A percentile compares a stretch with the other conserved stretches of the same genome.
phyloP scores from a whole-genome alignment of 2,113 vertebrate genomes.

The Sciurus niger region DNA sequence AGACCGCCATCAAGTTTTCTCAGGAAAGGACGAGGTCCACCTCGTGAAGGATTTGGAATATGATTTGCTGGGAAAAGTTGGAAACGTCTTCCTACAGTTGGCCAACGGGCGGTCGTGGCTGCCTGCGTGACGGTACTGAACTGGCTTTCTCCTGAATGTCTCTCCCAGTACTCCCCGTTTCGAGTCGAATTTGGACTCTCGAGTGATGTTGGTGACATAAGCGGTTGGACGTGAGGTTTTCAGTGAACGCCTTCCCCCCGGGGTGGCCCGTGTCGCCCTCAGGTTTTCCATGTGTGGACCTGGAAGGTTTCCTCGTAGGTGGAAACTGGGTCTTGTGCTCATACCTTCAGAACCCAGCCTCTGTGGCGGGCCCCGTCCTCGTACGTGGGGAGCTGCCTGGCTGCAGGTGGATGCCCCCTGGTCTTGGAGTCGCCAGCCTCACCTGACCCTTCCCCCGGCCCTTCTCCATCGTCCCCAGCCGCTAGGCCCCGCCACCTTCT shows the following conservation, averaged over 20 bases:
- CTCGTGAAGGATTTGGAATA: conserved; percentile 91
- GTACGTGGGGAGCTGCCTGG: rapidly evolving
- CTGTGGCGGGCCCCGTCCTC: background rate
- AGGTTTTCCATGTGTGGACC: rapidly evolving
- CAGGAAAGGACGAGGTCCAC: conserved; percentile 95
- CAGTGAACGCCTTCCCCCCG: rapidly evolving
- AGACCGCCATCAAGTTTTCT: conserved; percentile 96
- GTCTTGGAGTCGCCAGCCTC: background rate
- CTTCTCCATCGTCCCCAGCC: background rate
- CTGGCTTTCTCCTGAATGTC: background rate
- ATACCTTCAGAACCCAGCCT: rapidly evolving
- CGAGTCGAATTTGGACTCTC: conserved; percentile 28
- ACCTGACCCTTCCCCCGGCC: rapidly evolving
- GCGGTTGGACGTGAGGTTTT: rapidly evolving
- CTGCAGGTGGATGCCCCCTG: rapidly evolving
- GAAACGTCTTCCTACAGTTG: conserved; percentile 86
- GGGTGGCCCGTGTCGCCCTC: background rate
- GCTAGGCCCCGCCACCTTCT: rapidly evolving
- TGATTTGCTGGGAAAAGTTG: conserved; percentile 94
- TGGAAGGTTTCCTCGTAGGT: background rate
- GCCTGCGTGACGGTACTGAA: conserved; percentile 85
- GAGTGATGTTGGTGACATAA: background rate
- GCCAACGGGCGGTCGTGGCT: conserved; percentile 81
- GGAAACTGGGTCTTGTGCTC: rapidly evolving
- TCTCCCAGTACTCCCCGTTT: conserved; percentile 20